These are phyloP conservation scores for Alcis repandata DNA, from an alignment of 2,888 invertebrate species.

Conservation along the genomic window DNA sequence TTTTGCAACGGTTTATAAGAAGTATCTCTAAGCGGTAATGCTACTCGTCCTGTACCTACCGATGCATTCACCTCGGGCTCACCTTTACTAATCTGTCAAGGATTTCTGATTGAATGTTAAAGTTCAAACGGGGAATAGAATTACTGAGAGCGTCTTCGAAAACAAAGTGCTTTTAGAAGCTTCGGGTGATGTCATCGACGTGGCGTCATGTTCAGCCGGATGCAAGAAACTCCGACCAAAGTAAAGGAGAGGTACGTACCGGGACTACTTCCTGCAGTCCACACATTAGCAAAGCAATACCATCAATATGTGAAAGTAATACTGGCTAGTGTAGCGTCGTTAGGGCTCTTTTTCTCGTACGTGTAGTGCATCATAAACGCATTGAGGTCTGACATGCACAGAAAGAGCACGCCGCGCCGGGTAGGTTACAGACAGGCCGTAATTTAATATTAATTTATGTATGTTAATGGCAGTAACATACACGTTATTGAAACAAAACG, in stretches of 20 bases:
- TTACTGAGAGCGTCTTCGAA: constrained; percentile 35
- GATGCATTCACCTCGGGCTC: constrained; percentile 51
- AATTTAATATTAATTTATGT: constrained; percentile 34
- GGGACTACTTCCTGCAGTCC: constrained; percentile 27
- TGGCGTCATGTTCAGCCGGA: constrained; percentile 45
- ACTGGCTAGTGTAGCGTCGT: constrained; percentile 35
- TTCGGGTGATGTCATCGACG: constrained; percentile 63
- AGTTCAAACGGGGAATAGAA: constrained; percentile 53
- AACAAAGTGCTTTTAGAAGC: constrained; percentile 47
- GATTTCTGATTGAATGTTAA: constrained; percentile 58
- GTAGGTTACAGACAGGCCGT: constrained; percentile 15
- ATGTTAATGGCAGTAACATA: constrained; percentile 29
- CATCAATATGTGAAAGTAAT: constrained; percentile 39
- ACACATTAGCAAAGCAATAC: constrained; percentile 30
- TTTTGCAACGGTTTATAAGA: constrained; percentile 27
- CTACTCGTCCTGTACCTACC: constrained; percentile 15
- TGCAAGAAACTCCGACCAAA: constrained; percentile 37
- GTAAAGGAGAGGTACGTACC: constrained; percentile 30
- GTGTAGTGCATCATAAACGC: constrained; percentile 41
- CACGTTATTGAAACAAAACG: constrained; percentile 38
- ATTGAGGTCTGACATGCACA: constrained; percentile 34
- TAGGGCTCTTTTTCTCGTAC: constrained; percentile 36
- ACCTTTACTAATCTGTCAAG: constrained; percentile 58
- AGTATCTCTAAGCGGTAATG: constrained; percentile 25
- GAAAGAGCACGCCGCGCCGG: constrained; percentile 15